A percentile compares a stretch with the other conserved stretches of the same genome.
Conservation (phyloP, 2,888 invertebrate species). For the Pyrrhia umbra region DNA sequence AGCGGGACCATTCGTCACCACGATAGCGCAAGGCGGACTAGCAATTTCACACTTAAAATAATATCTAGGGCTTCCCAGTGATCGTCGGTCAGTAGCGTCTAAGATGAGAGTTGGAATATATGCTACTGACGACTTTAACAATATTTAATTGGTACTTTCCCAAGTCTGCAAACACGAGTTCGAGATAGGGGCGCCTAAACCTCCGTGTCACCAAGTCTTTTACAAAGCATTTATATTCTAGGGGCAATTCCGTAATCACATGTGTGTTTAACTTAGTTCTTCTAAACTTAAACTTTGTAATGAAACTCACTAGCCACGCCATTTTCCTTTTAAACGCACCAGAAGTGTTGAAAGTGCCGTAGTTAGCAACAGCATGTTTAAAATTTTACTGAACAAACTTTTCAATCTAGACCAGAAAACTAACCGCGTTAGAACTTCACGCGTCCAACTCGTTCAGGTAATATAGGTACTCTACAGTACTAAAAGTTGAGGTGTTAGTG, state of each 20-base stretch:
- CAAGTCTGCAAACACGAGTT: no score
- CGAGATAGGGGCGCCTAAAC: no score
- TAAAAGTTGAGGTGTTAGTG: not conserved
- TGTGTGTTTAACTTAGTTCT: not conserved
- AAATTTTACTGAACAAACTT: conserved; percentile 37
- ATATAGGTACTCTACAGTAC: conserved; percentile 4
- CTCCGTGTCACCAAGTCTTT: no score
- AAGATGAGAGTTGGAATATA: no score
- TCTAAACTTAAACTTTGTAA: not conserved
- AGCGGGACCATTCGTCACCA: no score
- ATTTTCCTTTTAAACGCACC: not conserved
- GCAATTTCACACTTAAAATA: no score
- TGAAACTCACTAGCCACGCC: not conserved
- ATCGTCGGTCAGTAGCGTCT: no score
- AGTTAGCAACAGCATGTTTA: conserved; percentile 7
- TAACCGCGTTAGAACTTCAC: conserved; percentile 38
- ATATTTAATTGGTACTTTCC: no score
- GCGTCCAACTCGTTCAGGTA: conserved; percentile 28
- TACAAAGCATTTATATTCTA: not conserved
- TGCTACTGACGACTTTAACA: no score
- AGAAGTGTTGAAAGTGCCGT: conserved; percentile 27
- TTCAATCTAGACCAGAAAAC: conserved; percentile 41
- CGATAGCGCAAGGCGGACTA: no score
- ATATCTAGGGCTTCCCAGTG: no score
- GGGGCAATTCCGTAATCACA: not conserved